Evolutionary conservation across 2,113 vertebrate species (phyloP), one percentile per base, ranked within the genome.

Genomic region (Hippopotamus amphibius): DNA sequence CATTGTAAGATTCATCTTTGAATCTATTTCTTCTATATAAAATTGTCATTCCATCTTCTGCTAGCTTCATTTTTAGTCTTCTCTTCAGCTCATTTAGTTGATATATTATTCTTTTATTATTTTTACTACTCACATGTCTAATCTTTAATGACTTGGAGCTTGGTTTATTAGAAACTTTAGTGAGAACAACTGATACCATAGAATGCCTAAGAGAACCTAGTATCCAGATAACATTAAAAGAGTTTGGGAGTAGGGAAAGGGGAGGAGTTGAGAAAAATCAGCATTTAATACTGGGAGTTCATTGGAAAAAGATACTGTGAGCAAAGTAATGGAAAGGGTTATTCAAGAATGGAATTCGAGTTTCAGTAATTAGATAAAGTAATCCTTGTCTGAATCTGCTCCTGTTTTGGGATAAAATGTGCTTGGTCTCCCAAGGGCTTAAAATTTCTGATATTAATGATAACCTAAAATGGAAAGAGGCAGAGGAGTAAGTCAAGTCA

Each of bases 121-220:
- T 81, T 89, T 89, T 74, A 72, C 28, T 76, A 77, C 13, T 89
- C 2, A 88, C 24, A 14, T 66, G 46, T 53, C 16, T 59, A 16
- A 26, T 83, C 72, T 68, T 66, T 87, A 81, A 19, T 94, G n/a
- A 63, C 24, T 90, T 97, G n/a, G 33, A 41, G 15, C 22, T 66
- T 93, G 66, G 19, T 63, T 88, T 90, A 17, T 71, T 82, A 93
- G n/a, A 94, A 82, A 55, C 43, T 68, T 1, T 26, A 83, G 15
- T 61, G 43, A 92, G 53, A 43, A 76, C 24, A 90, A 55, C 21
- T 86, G 33, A 68, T 81, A 43, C 5, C 17, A n/a, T 24, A 61
- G 6, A 46, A 6, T 85, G 13, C 16, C 33, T 50, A 74, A 90
- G 46, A 81, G 5, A 87, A 90, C 10, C 17, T 57, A 48, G 3